Evolutionary conservation across 2,113 vertebrate genomes (phyloP).

Genomic region (Corydoras sp.): DNA sequence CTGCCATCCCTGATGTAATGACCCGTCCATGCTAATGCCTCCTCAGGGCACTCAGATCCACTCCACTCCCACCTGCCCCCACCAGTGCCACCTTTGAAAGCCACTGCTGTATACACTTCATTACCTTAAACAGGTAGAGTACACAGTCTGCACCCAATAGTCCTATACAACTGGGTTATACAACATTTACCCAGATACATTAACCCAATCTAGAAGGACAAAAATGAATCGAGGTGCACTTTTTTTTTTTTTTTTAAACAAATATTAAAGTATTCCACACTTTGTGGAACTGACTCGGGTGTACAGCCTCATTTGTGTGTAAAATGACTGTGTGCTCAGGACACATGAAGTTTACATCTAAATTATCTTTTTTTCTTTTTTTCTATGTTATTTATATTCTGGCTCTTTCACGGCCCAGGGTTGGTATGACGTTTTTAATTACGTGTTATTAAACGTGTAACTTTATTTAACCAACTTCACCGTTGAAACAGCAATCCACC

Average conservation of each 20-base stretch:
- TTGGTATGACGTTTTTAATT: too few species aligned
- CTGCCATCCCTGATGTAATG: constrained; percentile 49
- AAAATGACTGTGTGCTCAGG: neutral
- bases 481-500: too few species aligned
- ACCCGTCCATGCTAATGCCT: constrained; percentile 49
- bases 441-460: too few species aligned
- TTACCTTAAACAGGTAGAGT: constrained; percentile 39
- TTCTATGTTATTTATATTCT: too few species aligned
- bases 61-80: constrained; percentile 39
- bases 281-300: neutral
- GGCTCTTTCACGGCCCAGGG: too few species aligned
- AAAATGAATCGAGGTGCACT: constrained; percentile 4
- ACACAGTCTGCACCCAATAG: constrained; percentile 9
- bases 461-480: too few species aligned
- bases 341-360: too few species aligned
- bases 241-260: neutral
- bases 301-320: neutral
- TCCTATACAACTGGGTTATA: constrained; percentile 13
- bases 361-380: too few species aligned
- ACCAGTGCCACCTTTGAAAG: constrained; percentile 21
- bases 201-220: constrained; percentile 8
- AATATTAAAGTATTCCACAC: neutral
- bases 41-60: constrained; percentile 44
- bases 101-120: constrained; percentile 31
- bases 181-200: constrained; percentile 20